Evolutionary conservation across 2,888 invertebrate species (phyloP).

Genomic region (Agrochola litura): DNA sequence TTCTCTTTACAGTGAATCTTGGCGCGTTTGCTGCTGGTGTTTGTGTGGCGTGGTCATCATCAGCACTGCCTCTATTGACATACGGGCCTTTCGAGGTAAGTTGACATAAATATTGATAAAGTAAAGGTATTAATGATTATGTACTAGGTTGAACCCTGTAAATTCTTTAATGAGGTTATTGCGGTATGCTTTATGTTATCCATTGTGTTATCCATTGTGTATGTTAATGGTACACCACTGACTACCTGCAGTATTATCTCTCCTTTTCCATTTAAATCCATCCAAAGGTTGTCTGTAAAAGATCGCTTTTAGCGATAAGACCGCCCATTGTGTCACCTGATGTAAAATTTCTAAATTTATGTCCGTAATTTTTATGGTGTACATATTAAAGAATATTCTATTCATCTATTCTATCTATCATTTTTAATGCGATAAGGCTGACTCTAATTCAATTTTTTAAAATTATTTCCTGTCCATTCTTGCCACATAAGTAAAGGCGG

Average conservation of each 20-base stretch:
- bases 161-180: neutral
- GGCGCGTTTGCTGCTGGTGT: slow-evolving; percentile 90
- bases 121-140: neutral
- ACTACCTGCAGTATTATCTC: too few species aligned
- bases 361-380: too few species aligned
- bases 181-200: too few species aligned
- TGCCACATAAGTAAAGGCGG: neutral
- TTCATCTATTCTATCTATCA: too few species aligned
- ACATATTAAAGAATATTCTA: too few species aligned
- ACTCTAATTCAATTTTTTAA: neutral
- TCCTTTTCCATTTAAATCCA: too few species aligned
- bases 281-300: too few species aligned
- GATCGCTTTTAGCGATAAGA: too few species aligned
- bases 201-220: too few species aligned
- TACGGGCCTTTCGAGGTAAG: slow-evolving; percentile 71
- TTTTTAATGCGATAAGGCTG: neutral
- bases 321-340: too few species aligned
- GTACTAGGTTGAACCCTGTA: neutral
- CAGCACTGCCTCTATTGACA: slow-evolving; percentile 86
- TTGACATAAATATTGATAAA: neutral
- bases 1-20: slow-evolving; percentile 87
- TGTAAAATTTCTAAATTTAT: too few species aligned
- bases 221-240: too few species aligned
- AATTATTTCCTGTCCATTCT: neutral
- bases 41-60: slow-evolving; percentile 91